Evolutionary conservation across 1,140 invertebrate genomes (phyloP).

Genomic region (Zelostemma sp.): DNA sequence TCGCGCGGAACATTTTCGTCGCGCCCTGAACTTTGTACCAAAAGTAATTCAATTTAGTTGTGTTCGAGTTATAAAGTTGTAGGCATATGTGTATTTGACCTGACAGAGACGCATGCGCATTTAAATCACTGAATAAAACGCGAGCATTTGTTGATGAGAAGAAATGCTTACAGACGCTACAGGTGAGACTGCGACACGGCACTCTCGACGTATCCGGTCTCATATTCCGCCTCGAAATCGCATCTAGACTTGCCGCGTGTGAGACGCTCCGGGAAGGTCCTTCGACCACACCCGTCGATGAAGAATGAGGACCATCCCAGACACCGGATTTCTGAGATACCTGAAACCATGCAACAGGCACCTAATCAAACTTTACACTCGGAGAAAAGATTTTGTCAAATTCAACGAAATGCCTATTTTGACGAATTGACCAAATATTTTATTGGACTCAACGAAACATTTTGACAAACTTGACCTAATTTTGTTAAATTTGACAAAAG

Average conservation of each 20-base stretch:
- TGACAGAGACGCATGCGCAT: conserved; percentile 16
- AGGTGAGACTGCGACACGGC: conserved; percentile 71
- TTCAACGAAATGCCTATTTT: too few species aligned
- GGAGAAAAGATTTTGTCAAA: too few species aligned
- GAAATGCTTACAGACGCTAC: conserved; percentile 73
- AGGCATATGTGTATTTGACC: background rate
- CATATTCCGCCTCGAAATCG: conserved; percentile 69
- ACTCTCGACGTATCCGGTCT: conserved; percentile 55
- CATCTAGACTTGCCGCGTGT: conserved; percentile 73
- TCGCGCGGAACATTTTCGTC: too few species aligned
- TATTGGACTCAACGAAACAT: too few species aligned
- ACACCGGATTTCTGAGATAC: conserved; percentile 65
- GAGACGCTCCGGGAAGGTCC: conserved; percentile 66
- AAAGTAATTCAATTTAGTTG: too few species aligned
- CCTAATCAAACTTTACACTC: too few species aligned
- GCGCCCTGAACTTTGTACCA: too few species aligned
- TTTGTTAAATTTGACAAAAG: too few species aligned
- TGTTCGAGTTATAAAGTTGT: background rate
- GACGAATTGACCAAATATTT: too few species aligned
- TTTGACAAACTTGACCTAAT: too few species aligned
- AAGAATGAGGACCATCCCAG: conserved; percentile 62
- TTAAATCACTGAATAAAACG: conserved; percentile 1
- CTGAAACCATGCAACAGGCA: conserved; percentile 38
- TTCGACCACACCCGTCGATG: conserved; percentile 57
- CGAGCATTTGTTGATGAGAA: conserved; percentile 25